A percentile compares a stretch with the other conserved stretches of the same genome.
Evolutionary conservation across 2,113 vertebrate species (phyloP).

Genomic region (Ploceus nigricollis): DNA sequence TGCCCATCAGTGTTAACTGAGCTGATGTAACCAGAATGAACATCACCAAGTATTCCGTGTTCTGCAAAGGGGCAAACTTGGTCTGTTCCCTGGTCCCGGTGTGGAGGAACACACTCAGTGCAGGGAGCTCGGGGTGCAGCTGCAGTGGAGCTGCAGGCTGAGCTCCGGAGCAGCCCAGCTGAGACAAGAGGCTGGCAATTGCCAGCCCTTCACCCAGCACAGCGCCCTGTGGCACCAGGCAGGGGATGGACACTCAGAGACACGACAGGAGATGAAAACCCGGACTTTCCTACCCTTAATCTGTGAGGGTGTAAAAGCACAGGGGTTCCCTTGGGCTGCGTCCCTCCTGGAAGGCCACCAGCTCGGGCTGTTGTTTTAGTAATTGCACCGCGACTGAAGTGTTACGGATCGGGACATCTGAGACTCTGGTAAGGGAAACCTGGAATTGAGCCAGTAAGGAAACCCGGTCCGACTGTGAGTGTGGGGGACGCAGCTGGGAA

Average conservation of each 20-base stretch:
- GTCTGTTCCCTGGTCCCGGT: rapidly evolving
- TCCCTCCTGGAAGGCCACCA: neutral
- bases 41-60: too few relatives aligned
- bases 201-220: neutral
- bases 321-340: neutral
- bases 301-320: neutral
- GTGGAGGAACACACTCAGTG: neutral
- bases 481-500: neutral
- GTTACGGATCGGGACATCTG: neutral
- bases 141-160: neutral
- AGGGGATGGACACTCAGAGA: neutral
- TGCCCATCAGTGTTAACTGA: neutral
- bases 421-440: neutral
- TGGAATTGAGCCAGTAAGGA: neutral
- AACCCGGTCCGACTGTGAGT: neutral
- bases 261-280: neutral
- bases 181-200: neutral
- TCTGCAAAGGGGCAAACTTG: neutral
- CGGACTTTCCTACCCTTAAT: neutral
- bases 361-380: neutral
- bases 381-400: neutral
- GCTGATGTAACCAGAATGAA: neutral
- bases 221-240: neutral
- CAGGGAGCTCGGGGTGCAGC: neutral
- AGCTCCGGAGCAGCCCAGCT: neutral